Evolutionary conservation across 2,113 vertebrate genomes (phyloP), one percentile per base, ranked within the genome.

Genomic region (Oriolus oriolus): DNA sequence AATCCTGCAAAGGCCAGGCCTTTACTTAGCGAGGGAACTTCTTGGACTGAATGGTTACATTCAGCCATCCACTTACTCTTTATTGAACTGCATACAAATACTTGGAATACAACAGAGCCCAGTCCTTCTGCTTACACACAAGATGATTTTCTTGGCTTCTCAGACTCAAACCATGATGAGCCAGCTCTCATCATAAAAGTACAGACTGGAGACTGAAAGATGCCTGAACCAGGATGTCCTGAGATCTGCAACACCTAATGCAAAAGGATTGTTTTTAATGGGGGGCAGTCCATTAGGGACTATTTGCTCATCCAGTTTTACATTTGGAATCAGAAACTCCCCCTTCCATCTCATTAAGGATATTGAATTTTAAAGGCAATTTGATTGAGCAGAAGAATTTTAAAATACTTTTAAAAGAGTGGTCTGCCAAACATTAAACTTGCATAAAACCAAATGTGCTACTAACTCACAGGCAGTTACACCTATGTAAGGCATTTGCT

Each of bases 141-240:
- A 89, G 56, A 84, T 87, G 73, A 94, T 95, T 94, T 97, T 92
- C 77, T 94, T 95, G 94, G 95, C 93, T 87, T 93, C 84, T 95
- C 52, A 44, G 64, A 60, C 49, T 84, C 77, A 44, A 82, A 35
- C 35, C 47, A 56, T 66, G 83, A 77, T 77, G 83, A 95, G 54
- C 54, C 79, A 86, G 80, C 54, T 95, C 75, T 87, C 86, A 47
- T 92, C 42, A 41, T 79, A 64, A 60, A 82, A 94, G 50, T 61
- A 64, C 9, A 53, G 27, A 44, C 71, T 20, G 61, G 65, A 75
- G 65, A 41, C 45, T 1, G 1, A 89, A 87, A 64, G 11, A 7
- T 81, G 65, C 13, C 16, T 45, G 44, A 54, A 65, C 30, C 3
- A 26, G 20, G 24, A 27, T 45, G 26, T 86, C 57, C 79, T 19